Evolutionary conservation across 2,113 vertebrate species (phyloP).

Genomic region (Alaudala cheleensis): DNA sequence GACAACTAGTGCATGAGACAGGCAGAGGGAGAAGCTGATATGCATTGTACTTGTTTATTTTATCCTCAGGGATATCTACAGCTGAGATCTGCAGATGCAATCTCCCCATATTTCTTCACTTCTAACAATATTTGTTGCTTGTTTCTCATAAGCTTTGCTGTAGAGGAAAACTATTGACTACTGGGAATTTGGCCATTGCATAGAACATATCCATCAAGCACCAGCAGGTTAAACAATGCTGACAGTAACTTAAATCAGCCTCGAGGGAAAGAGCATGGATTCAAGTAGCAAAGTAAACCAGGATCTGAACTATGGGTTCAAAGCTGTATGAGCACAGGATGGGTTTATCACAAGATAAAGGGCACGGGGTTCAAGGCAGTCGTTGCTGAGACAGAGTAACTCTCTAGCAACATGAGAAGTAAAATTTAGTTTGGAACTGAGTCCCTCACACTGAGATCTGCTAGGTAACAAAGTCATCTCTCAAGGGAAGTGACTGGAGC

Average conservation of each 20-base stretch:
- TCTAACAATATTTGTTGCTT: neutral
- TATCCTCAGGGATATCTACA: neutral
- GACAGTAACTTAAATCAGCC: neutral
- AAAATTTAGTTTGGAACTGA: conserved; percentile 17
- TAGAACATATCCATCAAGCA: neutral
- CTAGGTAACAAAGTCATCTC: neutral
- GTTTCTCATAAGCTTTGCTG: neutral
- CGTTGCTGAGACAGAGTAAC: neutral
- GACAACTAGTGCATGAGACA: neutral
- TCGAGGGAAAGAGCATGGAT: neutral
- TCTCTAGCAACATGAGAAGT: neutral
- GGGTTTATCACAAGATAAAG: neutral
- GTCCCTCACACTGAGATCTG: neutral
- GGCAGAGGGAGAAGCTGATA: neutral
- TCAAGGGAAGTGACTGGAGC: neutral
- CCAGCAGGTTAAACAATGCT: neutral
- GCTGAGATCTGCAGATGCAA: neutral
- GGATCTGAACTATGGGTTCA: neutral
- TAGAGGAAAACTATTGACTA: neutral
- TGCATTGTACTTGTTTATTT: conserved; percentile 5
- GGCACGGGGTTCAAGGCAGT: neutral
- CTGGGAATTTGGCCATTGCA: neutral
- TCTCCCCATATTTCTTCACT: neutral
- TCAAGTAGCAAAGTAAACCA: neutral
- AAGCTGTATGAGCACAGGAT: neutral